These are phyloP conservation scores for Enhydra lutris DNA, from an alignment of 2,113 vertebrate species.

Conservation along the genomic window DNA sequence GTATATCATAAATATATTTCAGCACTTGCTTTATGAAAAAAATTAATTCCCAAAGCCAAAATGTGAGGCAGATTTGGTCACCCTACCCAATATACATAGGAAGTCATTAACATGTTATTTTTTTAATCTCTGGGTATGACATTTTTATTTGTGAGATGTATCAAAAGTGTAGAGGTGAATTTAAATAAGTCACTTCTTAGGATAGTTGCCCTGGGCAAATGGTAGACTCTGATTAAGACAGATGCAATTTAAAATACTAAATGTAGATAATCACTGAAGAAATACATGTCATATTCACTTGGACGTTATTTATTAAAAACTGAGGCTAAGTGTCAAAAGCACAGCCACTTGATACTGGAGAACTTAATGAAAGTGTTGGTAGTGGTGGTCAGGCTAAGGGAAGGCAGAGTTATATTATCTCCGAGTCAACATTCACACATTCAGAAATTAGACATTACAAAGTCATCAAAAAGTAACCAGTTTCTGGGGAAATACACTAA, in stretches of 20 bases:
- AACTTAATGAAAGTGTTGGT: background rate
- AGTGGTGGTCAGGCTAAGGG: background rate
- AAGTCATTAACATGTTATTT: background rate
- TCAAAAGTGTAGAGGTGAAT: background rate
- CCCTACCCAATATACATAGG: background rate
- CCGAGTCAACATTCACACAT: background rate
- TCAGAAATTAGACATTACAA: background rate
- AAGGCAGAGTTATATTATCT: background rate
- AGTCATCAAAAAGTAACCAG: background rate
- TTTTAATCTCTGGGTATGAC: background rate
- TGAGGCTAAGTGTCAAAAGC: background rate
- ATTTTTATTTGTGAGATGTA: background rate
- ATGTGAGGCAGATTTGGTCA: background rate
- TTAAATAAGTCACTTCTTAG: background rate
- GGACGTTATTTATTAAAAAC: background rate
- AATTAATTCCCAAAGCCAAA: background rate
- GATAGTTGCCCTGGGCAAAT: background rate
- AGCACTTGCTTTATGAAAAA: background rate
- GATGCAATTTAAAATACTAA: background rate
- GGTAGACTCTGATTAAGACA: background rate
- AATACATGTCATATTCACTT: background rate
- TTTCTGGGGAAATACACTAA: background rate
- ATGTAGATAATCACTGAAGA: background rate
- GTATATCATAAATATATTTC: background rate
- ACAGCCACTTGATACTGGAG: background rate